These are phyloP conservation scores for Motacilla alba DNA, from an alignment of 2,113 vertebrate genomes.

Conservation along the genomic window DNA sequence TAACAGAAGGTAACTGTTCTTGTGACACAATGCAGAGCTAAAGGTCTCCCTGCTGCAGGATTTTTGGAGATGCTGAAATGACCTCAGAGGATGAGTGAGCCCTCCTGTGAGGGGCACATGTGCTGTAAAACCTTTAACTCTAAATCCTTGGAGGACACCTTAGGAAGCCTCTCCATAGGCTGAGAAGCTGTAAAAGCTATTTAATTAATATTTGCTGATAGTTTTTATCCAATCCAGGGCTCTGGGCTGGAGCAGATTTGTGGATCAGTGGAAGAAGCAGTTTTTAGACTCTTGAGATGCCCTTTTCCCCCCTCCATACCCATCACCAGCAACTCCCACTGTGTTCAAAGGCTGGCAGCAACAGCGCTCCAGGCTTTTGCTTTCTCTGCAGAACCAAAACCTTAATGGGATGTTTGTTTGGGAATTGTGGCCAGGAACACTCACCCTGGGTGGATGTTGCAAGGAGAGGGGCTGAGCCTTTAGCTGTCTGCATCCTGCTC, in stretches of 20 bases:
- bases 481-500: neutral
- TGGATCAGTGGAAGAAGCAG: neutral
- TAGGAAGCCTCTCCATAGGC: neutral
- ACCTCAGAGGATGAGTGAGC: neutral
- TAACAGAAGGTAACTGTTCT: neutral
- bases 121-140: neutral
- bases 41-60: neutral
- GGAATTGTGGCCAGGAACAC: neutral
- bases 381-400: neutral
- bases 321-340: neutral
- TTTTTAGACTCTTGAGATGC: neutral
- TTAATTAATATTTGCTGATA: neutral
- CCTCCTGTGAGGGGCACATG: neutral
- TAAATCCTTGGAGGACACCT: neutral
- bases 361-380: neutral
- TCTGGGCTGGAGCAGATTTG: neutral
- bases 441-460: neutral
- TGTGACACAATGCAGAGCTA: neutral
- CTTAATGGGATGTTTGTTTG: neutral
- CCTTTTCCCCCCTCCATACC: neutral
- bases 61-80: neutral
- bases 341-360: neutral
- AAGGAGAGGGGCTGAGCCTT: neutral
- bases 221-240: neutral
- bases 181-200: neutral